Conservation (phyloP, 2,888 invertebrate genomes). For the Ormyrus rosae region DNA sequence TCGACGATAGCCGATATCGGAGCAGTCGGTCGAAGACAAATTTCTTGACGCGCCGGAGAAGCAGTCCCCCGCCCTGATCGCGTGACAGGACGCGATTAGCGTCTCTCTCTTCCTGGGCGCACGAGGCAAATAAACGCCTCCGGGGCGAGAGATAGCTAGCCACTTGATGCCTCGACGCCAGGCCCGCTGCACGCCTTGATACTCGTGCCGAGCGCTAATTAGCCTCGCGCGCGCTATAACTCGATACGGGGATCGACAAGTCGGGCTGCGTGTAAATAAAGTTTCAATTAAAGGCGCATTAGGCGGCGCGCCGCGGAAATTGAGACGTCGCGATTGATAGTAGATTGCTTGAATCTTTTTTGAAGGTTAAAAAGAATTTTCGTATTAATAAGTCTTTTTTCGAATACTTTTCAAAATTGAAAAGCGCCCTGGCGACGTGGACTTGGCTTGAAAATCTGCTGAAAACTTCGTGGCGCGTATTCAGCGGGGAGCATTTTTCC, state of each 20-base stretch:
- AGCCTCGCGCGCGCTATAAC: not conserved
- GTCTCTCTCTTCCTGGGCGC: not conserved
- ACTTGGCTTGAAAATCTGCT: too few species aligned
- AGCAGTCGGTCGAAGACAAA: conserved; percentile 31
- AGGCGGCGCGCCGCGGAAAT: too few species aligned
- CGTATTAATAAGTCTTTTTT: too few species aligned
- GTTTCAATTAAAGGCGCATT: not conserved
- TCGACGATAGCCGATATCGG: not conserved
- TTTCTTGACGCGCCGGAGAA: not conserved
- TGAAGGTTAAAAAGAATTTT: too few species aligned
- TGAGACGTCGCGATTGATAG: too few species aligned
- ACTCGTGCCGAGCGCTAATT: conserved; percentile 23
- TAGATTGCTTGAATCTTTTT: too few species aligned
- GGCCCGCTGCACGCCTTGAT: not conserved
- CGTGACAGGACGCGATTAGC: conserved; percentile 46
- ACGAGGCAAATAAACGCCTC: too few species aligned
- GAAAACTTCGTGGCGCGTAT: too few species aligned
- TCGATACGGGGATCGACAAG: not conserved
- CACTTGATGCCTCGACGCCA: conserved; percentile 19
- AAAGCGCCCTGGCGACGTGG: too few species aligned
- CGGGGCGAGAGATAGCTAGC: too few species aligned
- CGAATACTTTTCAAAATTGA: too few species aligned
- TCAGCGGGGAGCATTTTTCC: too few species aligned
- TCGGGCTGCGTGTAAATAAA: conserved; percentile 31
- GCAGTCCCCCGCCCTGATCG: not conserved